Evolutionary conservation across 2,113 vertebrate genomes (phyloP).

Genomic region (Eretmochelys imbricata): DNA sequence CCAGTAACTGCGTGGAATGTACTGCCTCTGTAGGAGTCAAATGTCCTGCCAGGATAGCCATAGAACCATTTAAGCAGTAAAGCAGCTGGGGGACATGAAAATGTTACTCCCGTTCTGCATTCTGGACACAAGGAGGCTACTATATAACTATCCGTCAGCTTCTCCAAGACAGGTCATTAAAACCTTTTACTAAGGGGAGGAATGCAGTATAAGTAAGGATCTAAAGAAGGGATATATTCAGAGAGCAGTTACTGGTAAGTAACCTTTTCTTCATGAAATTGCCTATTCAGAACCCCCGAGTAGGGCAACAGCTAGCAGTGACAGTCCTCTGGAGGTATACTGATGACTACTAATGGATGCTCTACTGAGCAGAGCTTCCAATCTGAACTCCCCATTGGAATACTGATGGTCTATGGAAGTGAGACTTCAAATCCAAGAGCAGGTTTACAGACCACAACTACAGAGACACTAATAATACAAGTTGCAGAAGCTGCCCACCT

Average conservation of each 20-base stretch:
- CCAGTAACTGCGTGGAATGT: background rate
- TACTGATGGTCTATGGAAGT: background rate
- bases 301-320: background rate
- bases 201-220: background rate
- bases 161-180: background rate
- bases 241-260: background rate
- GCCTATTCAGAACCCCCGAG: background rate
- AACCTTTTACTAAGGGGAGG: background rate
- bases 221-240: background rate
- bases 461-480: background rate
- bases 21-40: background rate
- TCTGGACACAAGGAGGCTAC: background rate
- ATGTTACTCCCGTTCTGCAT: background rate
- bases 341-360: background rate
- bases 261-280: background rate
- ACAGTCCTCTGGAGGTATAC: background rate
- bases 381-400: background rate
- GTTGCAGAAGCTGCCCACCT: background rate
- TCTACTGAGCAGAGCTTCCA: background rate
- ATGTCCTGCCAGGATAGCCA: accelerated
- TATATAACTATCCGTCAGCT: background rate
- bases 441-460: background rate
- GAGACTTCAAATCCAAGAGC: background rate
- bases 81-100: accelerated
- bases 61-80: background rate